Evolutionary conservation across 2,888 invertebrate species (phyloP), one percentile per base, ranked within the genome.

Genomic region (Girardia tigrina): DNA sequence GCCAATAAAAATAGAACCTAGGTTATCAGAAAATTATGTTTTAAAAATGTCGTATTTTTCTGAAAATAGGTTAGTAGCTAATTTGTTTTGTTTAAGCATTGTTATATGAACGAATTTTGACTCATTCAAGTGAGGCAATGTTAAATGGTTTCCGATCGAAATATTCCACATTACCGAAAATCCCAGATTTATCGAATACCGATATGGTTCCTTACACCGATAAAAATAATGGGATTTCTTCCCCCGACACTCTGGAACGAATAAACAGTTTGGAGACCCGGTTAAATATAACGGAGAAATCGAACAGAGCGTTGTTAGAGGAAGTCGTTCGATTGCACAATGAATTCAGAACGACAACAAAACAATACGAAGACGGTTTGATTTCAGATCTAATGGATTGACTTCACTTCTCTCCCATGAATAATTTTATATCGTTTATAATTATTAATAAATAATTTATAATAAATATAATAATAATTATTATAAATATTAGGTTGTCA

Each of bases 301-400:
- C 83, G 4, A 83, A 84, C 79, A 78, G 84, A n/a, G 82, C 83
- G 16, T 79, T 84, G 1, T 78, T 84, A 27, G 83, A 83, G 77
- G 84, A 84, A 78, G 70, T 75, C 4, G 71, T 74, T 26, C 74
- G 74, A 14, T 28, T 74, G 12, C 74, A 74, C 26, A 74, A 74
- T 56, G 74, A 74, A 56, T 69, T 74, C 8, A 74, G 42, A 69
- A 26, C 56, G 1, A 69, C 69, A n/a, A 27, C 74, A 1, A 42
- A 69, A 6, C 26, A 56, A 29, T 56, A 69, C 69, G 74, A 74
- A 42, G 74, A 74, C 23, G 74, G 74, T 74, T 1, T 20, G 74
- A 56, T 26, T 71, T 12, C 42, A 16, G 14, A 16, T 16, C 42
- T 42, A 20, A 16, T 42, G 12, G n/a, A 20, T 16, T 42, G 14